phyloP scores from a whole-genome alignment of 2,113 vertebrate species.

The Neotoma lepida region DNA sequence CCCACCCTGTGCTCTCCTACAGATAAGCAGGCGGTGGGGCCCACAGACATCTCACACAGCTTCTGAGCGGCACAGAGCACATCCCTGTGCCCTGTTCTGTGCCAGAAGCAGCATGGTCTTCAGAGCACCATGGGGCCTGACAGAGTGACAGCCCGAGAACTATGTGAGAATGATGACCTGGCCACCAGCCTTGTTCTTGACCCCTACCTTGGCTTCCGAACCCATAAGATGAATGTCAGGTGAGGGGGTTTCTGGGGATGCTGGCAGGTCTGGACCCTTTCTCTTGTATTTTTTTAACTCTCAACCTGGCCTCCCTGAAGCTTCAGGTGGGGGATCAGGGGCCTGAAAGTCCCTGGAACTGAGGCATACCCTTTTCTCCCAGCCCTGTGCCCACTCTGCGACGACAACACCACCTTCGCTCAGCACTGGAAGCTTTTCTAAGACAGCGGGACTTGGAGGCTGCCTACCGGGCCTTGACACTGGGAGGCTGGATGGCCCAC shows the following conservation, averaged over 20 bases:
- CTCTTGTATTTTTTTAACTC: not conserved
- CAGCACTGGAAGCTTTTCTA: conserved; percentile 91
- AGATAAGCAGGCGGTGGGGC: conserved; percentile 44
- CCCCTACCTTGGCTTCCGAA: conserved; percentile 85
- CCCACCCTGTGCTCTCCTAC: rapidly evolving
- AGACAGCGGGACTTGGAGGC: conserved; percentile 91
- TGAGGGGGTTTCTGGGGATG: conserved; percentile 35
- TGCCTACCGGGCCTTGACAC: conserved; percentile 90
- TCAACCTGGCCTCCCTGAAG: not conserved
- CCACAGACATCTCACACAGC: not conserved
- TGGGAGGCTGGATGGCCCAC: conserved; percentile 90
- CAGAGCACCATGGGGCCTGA: conserved; percentile 81
- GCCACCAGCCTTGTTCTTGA: conserved; percentile 86
- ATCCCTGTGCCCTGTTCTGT: not conserved
- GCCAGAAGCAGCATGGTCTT: conserved; percentile 79
- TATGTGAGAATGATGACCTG: conserved; percentile 86
- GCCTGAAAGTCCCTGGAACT: conserved; percentile 63
- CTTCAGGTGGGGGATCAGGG: not conserved
- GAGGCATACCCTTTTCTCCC: conserved; percentile 48
- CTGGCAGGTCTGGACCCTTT: not conserved
- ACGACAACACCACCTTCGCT: conserved; percentile 93
- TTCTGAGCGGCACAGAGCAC: not conserved
- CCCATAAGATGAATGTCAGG: conserved; percentile 87
- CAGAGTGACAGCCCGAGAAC: conserved; percentile 84
- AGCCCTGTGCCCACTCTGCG: conserved; percentile 91